phyloP scores from a whole-genome alignment of 2,113 vertebrate genomes.

The Beaufortia kweichowensis region DNA sequence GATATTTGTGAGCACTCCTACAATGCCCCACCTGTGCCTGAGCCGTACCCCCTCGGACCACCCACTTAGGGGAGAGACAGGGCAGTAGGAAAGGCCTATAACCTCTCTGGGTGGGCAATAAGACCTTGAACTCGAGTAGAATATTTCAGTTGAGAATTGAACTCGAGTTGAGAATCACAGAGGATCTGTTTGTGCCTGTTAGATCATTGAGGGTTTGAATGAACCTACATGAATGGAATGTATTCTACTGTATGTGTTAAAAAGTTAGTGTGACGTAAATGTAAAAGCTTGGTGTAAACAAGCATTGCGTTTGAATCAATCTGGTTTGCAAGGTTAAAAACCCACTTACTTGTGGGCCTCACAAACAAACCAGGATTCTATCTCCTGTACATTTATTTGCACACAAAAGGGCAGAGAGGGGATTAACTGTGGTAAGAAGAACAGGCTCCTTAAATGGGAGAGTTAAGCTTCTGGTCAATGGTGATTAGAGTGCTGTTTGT shows the following conservation, averaged over 20 bases:
- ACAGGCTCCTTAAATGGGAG: conserved; percentile 40
- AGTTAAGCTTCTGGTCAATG: conserved; percentile 46
- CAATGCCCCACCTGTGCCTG: conserved; percentile 82
- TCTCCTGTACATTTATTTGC: neutral
- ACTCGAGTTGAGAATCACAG: conserved; percentile 60
- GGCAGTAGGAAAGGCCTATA: conserved; percentile 76
- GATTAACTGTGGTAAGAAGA: conserved; percentile 34
- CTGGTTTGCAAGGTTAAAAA: neutral
- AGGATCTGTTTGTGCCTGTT: conserved; percentile 15
- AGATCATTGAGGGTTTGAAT: neutral
- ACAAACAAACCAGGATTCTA: neutral
- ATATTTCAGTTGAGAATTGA: too few relatives aligned
- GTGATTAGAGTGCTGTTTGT: conserved; percentile 50
- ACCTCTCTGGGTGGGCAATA: conserved; percentile 82
- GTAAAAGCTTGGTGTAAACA: too few relatives aligned
- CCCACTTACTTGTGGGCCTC: conserved; percentile 4
- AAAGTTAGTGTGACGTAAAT: too few relatives aligned
- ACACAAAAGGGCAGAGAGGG: conserved; percentile 9
- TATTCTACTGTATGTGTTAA: neutral
- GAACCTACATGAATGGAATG: neutral
- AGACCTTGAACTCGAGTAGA: conserved; percentile 74
- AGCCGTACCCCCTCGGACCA: conserved; percentile 79
- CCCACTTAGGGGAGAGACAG: conserved; percentile 76
- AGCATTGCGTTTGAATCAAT: neutral
- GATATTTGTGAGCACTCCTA: conserved; percentile 79